Conservation (phyloP, 2,888 invertebrate species). For the Pheosia gnoma region DNA sequence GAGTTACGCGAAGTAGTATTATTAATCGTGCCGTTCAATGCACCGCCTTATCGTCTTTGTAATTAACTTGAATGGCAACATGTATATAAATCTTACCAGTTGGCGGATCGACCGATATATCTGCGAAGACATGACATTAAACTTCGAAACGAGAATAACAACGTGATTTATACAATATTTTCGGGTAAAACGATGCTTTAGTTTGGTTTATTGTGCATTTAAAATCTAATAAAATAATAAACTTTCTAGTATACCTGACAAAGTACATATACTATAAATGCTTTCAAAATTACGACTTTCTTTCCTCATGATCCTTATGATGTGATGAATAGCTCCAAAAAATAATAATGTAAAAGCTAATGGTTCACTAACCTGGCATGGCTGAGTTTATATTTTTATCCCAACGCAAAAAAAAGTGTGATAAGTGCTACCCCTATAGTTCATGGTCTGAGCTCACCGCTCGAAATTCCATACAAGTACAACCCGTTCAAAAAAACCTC, state of each 20-base stretch:
- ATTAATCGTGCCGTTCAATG: slow-evolving; percentile 54
- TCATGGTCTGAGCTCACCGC: no score
- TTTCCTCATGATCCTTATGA: slow-evolving; percentile 14
- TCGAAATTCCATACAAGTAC: no score
- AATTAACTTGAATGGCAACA: slow-evolving; percentile 55
- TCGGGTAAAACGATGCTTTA: slow-evolving; percentile 27
- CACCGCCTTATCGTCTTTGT: slow-evolving; percentile 49
- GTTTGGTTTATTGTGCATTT: slow-evolving; percentile 17
- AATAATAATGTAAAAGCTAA: slow-evolving; percentile 16
- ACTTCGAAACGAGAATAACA: slow-evolving; percentile 32
- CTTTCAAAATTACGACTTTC: slow-evolving; percentile 14
- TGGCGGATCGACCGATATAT: slow-evolving; percentile 37
- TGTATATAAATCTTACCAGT: slow-evolving; percentile 52
- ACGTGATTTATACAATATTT: slow-evolving; percentile 33
- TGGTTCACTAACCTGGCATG: slow-evolving; percentile 21
- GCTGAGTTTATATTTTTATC: slow-evolving; percentile 12
- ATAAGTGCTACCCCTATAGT: no score
- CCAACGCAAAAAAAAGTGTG: no score
- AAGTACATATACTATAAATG: slow-evolving; percentile 5
- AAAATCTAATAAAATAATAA: slow-evolving; percentile 14
- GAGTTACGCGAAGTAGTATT: slow-evolving; percentile 46
- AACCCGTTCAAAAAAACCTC: no score
- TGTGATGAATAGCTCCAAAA: slow-evolving; percentile 17
- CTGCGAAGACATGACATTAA: slow-evolving; percentile 33
- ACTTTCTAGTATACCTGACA: background rate